Percentiles rank a stretch among this genome's conserved stretches.
phyloP scores from a whole-genome alignment of 2,888 invertebrate genomes.

The Melangyna quadrimaculata region DNA sequence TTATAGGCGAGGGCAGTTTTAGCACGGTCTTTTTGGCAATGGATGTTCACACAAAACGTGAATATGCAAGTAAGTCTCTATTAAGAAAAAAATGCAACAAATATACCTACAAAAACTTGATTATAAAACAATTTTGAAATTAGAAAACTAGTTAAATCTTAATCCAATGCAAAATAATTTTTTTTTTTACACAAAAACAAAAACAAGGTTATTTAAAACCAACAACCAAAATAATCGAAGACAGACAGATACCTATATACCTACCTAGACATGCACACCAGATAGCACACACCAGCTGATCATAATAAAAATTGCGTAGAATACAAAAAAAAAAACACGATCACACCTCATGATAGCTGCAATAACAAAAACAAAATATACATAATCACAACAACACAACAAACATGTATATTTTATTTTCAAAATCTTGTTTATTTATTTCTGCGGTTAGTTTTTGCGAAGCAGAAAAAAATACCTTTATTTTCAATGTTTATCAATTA shows the following conservation, averaged over 20 bases:
- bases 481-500: slow-evolving; percentile 58
- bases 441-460: slow-evolving; percentile 29
- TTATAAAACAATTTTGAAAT: slow-evolving; percentile 9
- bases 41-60: slow-evolving; percentile 93
- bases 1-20: slow-evolving; percentile 98
- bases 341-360: slow-evolving; percentile 57
- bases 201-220: slow-evolving; percentile 31
- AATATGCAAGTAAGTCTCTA: slow-evolving; percentile 94
- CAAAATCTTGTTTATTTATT: slow-evolving; percentile 35
- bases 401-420: slow-evolving; percentile 8
- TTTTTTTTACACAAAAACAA: background rate
- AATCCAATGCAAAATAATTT: slow-evolving; percentile 7
- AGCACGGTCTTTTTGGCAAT: slow-evolving; percentile 97
- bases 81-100: slow-evolving; percentile 8
- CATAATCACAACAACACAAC: background rate
- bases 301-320: slow-evolving; percentile 47
- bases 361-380: background rate
- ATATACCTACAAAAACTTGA: background rate
- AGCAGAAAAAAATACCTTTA: slow-evolving; percentile 25
- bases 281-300: slow-evolving; percentile 48
- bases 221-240: background rate
- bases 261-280: background rate
- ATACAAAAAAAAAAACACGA: slow-evolving; percentile 49
- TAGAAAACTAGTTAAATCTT: slow-evolving; percentile 6
- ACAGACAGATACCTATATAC: background rate